Base-by-base conservation (phyloP, 2,888 invertebrate species). In the Bruchidius siliquastri region DNA sequence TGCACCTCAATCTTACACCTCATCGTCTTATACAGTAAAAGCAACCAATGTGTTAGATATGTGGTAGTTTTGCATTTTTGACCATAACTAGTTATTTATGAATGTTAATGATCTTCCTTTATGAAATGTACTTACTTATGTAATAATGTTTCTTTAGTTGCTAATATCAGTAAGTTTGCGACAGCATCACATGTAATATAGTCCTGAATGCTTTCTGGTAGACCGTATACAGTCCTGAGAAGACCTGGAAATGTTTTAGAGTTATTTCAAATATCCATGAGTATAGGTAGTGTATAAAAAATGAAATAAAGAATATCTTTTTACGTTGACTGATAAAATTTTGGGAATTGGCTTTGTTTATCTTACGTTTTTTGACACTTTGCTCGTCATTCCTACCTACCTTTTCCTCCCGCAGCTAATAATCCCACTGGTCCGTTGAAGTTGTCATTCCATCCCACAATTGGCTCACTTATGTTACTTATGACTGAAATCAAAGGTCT, bases 341-440 rank as follows among this genome's bases (percentile, higher is more conserved):
- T 72, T 30, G 20, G 20, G 10, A 30, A 20, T 0, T 67, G 67
- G 66, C 18, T 49, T 22, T 32, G 21, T 21, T 22, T 20, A n/a
- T n/a, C n/a, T n/a, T n/a, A n/a, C n/a, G n/a, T n/a, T n/a, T n/a
- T n/a, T n/a, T n/a, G n/a, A n/a, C n/a, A n/a, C n/a, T n/a, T n/a
- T n/a, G n/a, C n/a, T n/a, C n/a, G n/a, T n/a, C n/a, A n/a, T 26
- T 66, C 0, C 26, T n/a, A 30, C 21, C 18, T 77, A 80, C 81
- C 81, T 79, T 79, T 81, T 72, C 80, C 81, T 70, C 78, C 76
- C 0, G 92, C 95, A 0, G 92, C 85, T 75, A 95, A 81, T 71
- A 94, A 85, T 0, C 91, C 96, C 68, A 92, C 92, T 0, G 97
- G 96, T 0, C 98, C 98, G 83, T 97, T 97, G 78, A 94, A 94